phyloP scores from a whole-genome alignment of 2,888 invertebrate genomes.

The Tinea semifulvella region DNA sequence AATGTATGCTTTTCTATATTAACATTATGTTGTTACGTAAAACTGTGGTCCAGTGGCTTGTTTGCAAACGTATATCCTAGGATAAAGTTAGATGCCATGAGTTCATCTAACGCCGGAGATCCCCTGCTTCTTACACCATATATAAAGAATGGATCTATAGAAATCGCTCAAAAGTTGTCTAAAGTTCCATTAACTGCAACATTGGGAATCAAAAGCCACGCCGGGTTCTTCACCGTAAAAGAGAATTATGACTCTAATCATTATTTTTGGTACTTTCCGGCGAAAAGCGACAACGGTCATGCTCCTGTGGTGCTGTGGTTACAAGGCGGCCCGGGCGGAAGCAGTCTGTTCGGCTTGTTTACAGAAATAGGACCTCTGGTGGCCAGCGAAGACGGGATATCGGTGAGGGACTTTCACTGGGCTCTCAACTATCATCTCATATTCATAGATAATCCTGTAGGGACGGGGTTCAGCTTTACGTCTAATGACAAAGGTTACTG shows the following conservation, averaged over 20 bases:
- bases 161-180: conserved; percentile 50
- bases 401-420: conserved; percentile 63
- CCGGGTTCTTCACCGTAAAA: conserved; percentile 71
- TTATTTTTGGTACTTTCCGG: conserved; percentile 74
- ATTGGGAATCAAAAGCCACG: conserved; percentile 58
- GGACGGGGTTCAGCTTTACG: conserved; percentile 72
- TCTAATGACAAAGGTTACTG: conserved; percentile 60
- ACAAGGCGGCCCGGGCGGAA: conserved; percentile 67
- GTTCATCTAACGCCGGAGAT: conserved; percentile 31
- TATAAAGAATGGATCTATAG: conserved; percentile 56
- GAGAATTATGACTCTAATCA: conserved; percentile 63
- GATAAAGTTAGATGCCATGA: conserved; percentile 31
- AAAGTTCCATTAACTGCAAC: conserved; percentile 38
- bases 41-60: not conserved
- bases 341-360: conserved; percentile 64
- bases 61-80: conserved; percentile 45
- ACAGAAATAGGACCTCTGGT: conserved; percentile 69
- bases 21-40: not conserved
- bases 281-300: conserved; percentile 39
- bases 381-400: conserved; percentile 42
- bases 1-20: not conserved
- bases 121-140: conserved; percentile 69
- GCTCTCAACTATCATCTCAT: conserved; percentile 64
- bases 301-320: conserved; percentile 66
- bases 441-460: conserved; percentile 74